Conservation (phyloP, 2,113 vertebrate genomes). For the Tonatia bakeri region DNA sequence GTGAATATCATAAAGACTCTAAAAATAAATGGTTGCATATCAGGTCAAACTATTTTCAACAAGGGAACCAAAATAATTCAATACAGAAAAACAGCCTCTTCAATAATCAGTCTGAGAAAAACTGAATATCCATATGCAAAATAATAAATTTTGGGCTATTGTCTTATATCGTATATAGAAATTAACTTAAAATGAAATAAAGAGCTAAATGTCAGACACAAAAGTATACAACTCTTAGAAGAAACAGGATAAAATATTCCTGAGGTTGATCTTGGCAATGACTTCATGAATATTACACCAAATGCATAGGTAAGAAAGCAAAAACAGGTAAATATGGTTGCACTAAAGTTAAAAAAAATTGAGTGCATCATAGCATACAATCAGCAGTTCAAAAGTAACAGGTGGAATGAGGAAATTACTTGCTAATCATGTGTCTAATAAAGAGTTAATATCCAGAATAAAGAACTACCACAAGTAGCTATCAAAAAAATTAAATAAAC, state of each 20-base stretch:
- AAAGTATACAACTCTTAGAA: background rate
- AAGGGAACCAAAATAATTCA: background rate
- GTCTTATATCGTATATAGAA: background rate
- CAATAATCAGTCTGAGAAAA: background rate
- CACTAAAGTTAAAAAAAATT: background rate
- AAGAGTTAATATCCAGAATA: background rate
- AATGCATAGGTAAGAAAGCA: background rate
- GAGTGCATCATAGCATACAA: background rate
- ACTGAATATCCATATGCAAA: background rate
- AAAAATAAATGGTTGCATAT: background rate
- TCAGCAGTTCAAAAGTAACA: background rate
- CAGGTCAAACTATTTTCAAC: background rate
- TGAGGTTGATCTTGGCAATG: background rate
- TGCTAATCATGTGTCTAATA: background rate
- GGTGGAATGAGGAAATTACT: background rate
- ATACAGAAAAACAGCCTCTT: background rate
- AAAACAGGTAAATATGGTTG: background rate
- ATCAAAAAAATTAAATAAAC: background rate
- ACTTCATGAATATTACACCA: background rate
- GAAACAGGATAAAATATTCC: background rate
- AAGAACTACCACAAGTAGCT: background rate
- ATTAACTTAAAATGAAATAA: background rate
- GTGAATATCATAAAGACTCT: background rate
- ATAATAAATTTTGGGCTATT: background rate
- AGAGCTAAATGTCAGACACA: background rate